A percentile compares a stretch with the other conserved stretches of the same genome.
Conservation (phyloP, 2,113 vertebrate genomes). For the Polypterus senegalus region DNA sequence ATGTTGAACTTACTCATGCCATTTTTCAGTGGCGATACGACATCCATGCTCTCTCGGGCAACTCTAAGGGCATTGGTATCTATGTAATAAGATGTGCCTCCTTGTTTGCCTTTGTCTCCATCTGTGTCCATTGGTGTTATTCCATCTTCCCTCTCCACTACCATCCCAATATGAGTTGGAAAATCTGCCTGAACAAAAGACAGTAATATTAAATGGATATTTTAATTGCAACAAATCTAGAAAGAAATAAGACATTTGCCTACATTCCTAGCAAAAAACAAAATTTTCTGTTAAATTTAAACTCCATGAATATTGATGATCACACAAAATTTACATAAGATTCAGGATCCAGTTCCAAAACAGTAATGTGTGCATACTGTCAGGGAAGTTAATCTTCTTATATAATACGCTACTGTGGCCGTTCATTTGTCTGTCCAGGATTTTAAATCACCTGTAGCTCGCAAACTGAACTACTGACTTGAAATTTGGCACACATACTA, state of each 20-base stretch:
- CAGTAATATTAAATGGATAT: background rate
- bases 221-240: background rate
- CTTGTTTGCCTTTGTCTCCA: slow-evolving; percentile 84
- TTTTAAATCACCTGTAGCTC: no score
- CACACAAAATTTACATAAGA: background rate
- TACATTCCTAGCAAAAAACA: background rate
- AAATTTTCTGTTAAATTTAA: background rate
- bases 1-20: slow-evolving; percentile 78
- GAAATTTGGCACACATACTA: no score
- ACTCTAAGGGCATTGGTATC: slow-evolving; percentile 92
- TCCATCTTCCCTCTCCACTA: slow-evolving; percentile 86
- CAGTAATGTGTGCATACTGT: no score
- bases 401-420: no score
- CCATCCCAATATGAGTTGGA: slow-evolving; percentile 88
- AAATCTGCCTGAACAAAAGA: slow-evolving; percentile 76
- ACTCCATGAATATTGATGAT: background rate
- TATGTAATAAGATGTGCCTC: slow-evolving; percentile 84
- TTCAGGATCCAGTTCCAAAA: no score
- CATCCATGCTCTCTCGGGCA: slow-evolving; percentile 88
- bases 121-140: slow-evolving; percentile 90
- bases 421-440: no score
- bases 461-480: no score
- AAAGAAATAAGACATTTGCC: rapidly evolving
- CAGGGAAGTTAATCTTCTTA: no score
- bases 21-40: slow-evolving; percentile 93